Evolutionary conservation across 2,797 vertebrate species (phyloP).

Genomic region (Sciurus vulgaris): DNA sequence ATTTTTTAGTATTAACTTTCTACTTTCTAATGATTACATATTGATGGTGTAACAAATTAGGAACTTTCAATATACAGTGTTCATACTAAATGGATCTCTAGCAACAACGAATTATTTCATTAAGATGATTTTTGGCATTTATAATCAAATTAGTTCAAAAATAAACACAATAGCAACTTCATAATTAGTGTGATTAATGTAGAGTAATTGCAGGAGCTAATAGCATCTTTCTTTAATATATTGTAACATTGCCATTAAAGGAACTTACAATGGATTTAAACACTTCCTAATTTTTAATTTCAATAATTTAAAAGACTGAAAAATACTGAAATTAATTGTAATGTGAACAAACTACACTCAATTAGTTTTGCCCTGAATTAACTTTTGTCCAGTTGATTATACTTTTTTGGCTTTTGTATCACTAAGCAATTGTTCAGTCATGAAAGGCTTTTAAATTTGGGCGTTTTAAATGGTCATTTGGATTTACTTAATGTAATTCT

Average conservation of each 20-base stretch:
- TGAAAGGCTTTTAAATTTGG: constrained; percentile 47
- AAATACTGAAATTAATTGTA: constrained; percentile 48
- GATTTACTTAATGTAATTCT: constrained; percentile 11
- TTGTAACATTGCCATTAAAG: constrained; percentile 62
- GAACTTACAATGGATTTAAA: constrained; percentile 77
- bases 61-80: constrained; percentile 48
- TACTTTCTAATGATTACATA: constrained; percentile 65
- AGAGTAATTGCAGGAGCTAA: constrained; percentile 74
- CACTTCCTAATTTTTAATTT: constrained; percentile 70
- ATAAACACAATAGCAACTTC: constrained; percentile 72
- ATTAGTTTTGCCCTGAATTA: constrained; percentile 58
- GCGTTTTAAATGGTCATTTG: constrained; percentile 42
- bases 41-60: constrained; percentile 67
- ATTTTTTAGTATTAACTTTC: constrained; percentile 65
- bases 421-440: not conserved
- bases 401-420: constrained; percentile 26
- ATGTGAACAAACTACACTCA: not conserved
- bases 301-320: constrained; percentile 63
- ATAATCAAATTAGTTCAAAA: constrained; percentile 74
- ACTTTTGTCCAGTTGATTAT: constrained; percentile 42
- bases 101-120: constrained; percentile 75
- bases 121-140: constrained; percentile 69
- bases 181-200: constrained; percentile 74
- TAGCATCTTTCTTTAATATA: constrained; percentile 63
- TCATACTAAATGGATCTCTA: constrained; percentile 69